Evolutionary conservation across 2,113 vertebrate genomes (phyloP).

Genomic region (Ailuropoda melanoleuca): DNA sequence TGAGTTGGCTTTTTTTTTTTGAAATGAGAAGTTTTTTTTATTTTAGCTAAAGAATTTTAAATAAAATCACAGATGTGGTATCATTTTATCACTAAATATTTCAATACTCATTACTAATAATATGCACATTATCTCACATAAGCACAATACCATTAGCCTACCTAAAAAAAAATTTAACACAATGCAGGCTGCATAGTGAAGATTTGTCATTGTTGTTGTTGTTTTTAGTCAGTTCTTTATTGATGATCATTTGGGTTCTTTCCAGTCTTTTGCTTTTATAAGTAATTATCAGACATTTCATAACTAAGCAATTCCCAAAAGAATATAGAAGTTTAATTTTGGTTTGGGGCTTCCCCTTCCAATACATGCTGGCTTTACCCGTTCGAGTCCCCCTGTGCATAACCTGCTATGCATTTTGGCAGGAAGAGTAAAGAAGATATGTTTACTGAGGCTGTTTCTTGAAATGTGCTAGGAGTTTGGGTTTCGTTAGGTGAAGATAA

Average conservation of each 20-base stretch:
- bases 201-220: not conserved
- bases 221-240: not conserved
- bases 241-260: not conserved
- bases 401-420: not conserved
- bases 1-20: not conserved
- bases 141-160: not conserved
- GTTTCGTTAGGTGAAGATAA: not conserved
- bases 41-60: not conserved
- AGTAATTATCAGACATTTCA: not conserved
- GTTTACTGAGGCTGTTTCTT: not conserved
- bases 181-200: not conserved
- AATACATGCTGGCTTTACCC: not conserved
- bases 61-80: not conserved
- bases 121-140: not conserved
- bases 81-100: not conserved
- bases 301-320: slow-evolving; percentile 9
- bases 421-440: not conserved
- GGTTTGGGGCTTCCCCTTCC: not conserved
- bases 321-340: not conserved
- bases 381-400: not conserved
- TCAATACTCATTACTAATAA: not conserved
- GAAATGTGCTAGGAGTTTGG: not conserved
- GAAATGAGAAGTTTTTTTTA: not conserved
- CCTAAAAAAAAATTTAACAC: not conserved
- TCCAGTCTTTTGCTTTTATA: not conserved